Evolutionary conservation across 2,888 invertebrate genomes (phyloP), one percentile per base, ranked within the genome.

Genomic region (Folsomia candida): DNA sequence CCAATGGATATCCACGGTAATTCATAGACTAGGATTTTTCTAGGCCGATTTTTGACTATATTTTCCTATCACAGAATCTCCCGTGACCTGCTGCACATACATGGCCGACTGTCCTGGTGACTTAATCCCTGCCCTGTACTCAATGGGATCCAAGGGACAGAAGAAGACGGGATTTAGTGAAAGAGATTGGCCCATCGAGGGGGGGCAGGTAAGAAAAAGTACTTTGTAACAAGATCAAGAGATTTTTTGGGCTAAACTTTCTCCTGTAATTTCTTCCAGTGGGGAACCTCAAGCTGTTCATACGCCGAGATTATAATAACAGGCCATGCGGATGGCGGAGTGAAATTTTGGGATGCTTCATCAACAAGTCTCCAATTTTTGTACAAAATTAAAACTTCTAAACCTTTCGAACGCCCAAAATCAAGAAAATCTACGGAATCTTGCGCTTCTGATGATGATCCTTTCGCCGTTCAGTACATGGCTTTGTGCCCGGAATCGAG

Each of bases 281-380:
- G 96, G 94, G 92, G 94, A 78, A 91, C 94, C 68, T 91, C 94
- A 81, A 94, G 94, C 71, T 95, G 94, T 85, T 95, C 96, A 84
- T 98, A 98, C 85, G 94, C 94, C 82, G 99, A 99, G 87, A 92
- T 99, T 81, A 92, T 99, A 80, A 89, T 99, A 80, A 99, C 98
- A n/a, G 98, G 97, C 65, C 97, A 98, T 85, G 93, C 97, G 77
- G 99, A 99, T 85, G 99, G 99, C 67, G 96, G 96, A 82, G 88
- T 99, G 70, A 97, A 97, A 84, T 99, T 99, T 85, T 99, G 98
- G 98, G 98, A 99, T 84, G 95, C 96, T 61, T 95, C 96, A 82
- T 95, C 94, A 67, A 96, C 96, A 79, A 92, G 93, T 75, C 87
- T 99, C 81, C 97, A 97, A 87, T 91, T 97, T 81, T 88, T 98